A percentile compares a stretch with the other conserved stretches of the same genome.
phyloP scores from a whole-genome alignment of 92 coral and sea anemone species.

The Zoanthus solanderi region DNA sequence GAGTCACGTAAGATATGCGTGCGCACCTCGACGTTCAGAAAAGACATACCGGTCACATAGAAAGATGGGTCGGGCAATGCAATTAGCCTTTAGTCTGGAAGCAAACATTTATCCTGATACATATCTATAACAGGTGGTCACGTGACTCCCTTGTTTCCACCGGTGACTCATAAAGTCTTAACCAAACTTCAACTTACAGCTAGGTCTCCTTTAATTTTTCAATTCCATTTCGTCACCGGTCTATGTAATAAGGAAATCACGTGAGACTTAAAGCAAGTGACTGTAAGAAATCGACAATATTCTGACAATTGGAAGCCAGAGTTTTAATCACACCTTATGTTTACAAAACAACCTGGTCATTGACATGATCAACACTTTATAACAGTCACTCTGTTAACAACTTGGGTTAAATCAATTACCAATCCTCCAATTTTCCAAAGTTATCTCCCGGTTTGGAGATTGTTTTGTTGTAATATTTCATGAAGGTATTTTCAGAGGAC shows the following conservation, averaged over 20 bases:
- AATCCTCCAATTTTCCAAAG: neutral
- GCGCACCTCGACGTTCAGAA: no score
- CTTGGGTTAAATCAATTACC: neutral
- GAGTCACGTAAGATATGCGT: no score
- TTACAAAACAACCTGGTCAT: neutral
- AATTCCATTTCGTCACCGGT: neutral
- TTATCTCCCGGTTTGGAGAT: neutral
- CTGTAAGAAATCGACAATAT: neutral
- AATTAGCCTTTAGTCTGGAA: no score
- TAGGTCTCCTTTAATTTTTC: neutral
- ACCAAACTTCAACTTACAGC: no score
- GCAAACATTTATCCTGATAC: no score
- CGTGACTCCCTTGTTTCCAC: neutral
- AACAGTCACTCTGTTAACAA: neutral
- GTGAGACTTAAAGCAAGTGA: neutral
- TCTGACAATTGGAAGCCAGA: neutral
- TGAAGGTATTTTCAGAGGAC: constrained; percentile 29
- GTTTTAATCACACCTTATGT: neutral
- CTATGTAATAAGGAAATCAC: neutral
- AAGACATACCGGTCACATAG: no score
- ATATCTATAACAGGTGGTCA: no score
- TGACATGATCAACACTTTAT: neutral
- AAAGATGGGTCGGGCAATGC: no score
- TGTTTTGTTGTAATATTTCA: constrained; percentile 18
- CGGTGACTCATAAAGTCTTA: neutral